Evolutionary conservation across 2,113 vertebrate species (phyloP), one percentile per base, ranked within the genome.

Genomic region (Progne subis): DNA sequence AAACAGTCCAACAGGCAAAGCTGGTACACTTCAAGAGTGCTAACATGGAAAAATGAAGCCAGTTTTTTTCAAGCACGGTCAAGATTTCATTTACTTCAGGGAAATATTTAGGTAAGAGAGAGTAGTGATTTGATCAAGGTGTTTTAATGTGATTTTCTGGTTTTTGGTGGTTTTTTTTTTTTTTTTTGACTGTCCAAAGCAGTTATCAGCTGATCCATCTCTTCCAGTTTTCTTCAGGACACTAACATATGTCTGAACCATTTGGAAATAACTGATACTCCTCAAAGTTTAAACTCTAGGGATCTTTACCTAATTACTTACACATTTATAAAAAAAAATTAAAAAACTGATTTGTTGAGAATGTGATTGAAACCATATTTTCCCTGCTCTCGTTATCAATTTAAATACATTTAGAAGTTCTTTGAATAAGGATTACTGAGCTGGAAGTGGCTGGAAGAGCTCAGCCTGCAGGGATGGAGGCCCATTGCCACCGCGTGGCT

Each of bases 401-500:
- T 96, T 96, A 87, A 97, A 92, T 93, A 57, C 53, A 53, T 80
- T 74, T 88, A 67, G 69, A 90, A 84, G 41, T 68, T 85, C 49
- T 97, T 96, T 59, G 79, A 86, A 26, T 72, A 57, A 46, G n/a
- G 55, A 82, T 95, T 49, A 28, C 53, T 50, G 18, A 74, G 37
- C 69, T 94, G 94, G 59, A 65, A 94, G 75, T 49, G 52, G 57
- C 20, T 53, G 20, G 24, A n/a, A 15, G 15, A 25, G 37, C 80
- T 49, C 15, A 63, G 47, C 18, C 32, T 20, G 17, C 85, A 59
- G n/a, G 23, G 59, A 25, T 92, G 12, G 95, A 88, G 80, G 82
- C 92, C 94, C 84, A 84, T 88, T 95, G 70, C 98, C 98, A 96
- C 94, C 98, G 77, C 34, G 93, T 96, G 98, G 96, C 78, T 37